Percentiles rank a stretch among this genome's conserved stretches.
Evolutionary conservation across 2,113 vertebrate species (phyloP).

Genomic region (Calyptommatus sinebrachiatus): DNA sequence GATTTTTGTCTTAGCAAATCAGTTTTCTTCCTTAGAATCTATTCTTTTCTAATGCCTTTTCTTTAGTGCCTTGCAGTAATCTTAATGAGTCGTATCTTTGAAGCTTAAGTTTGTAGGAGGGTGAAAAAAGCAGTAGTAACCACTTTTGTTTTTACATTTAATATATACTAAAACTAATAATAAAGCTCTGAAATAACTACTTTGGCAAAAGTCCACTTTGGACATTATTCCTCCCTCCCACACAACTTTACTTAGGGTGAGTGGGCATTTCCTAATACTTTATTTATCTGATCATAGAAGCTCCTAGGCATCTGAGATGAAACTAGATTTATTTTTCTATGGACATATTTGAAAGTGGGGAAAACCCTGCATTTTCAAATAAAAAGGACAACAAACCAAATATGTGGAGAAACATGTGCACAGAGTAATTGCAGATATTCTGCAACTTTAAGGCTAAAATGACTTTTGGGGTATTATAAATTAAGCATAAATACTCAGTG

Average conservation of each 20-base stretch:
- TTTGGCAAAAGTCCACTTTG: background rate
- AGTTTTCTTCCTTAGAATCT: conserved; percentile 23
- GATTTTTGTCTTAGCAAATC: conserved; percentile 49
- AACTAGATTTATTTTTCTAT: too few species aligned
- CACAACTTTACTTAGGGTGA: background rate
- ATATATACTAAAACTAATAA: background rate
- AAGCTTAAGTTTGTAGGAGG: conserved; percentile 39
- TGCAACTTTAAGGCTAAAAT: background rate
- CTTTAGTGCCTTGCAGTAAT: conserved; percentile 50
- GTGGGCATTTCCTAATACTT: background rate
- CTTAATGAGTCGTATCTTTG: conserved; percentile 35
- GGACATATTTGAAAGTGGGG: background rate
- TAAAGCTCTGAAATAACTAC: background rate
- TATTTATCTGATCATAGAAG: background rate
- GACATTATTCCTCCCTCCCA: background rate
- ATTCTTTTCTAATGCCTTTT: conserved; percentile 23
- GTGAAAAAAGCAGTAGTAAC: conserved; percentile 19
- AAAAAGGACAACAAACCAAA: too few species aligned
- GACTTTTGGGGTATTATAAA: background rate
- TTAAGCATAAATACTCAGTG: background rate
- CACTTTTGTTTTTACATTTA: conserved; percentile 18
- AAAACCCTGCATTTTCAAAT: background rate
- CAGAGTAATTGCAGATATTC: background rate
- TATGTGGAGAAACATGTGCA: too few species aligned
- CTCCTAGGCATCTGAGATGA: background rate